These are phyloP conservation scores for Microcebus jonahi DNA, from an alignment of 2,113 vertebrate genomes.

Conservation along the genomic window DNA sequence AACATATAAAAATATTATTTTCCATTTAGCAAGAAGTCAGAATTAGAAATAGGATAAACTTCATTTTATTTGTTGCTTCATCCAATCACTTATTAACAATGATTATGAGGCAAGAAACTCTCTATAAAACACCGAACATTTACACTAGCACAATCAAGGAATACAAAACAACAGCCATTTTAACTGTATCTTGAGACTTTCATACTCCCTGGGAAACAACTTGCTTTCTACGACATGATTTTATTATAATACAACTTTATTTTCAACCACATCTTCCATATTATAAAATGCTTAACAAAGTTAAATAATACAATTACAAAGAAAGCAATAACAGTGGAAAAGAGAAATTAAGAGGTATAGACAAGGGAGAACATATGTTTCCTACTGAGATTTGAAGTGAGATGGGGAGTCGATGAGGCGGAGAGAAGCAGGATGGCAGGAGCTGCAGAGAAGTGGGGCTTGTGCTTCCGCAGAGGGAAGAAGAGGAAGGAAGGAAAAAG, in stretches of 20 bases:
- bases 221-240: slow-evolving; percentile 52
- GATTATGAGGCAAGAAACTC: slow-evolving; percentile 3
- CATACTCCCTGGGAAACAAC: slow-evolving; percentile 60
- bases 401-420: slow-evolving; percentile 60
- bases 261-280: slow-evolving; percentile 65
- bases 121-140: slow-evolving; percentile 9
- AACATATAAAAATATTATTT: slow-evolving; percentile 19
- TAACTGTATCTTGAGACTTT: slow-evolving; percentile 49
- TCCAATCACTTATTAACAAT: background rate
- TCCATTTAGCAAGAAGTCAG: background rate
- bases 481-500: background rate
- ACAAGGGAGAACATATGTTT: slow-evolving; percentile 77
- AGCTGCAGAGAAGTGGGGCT: background rate
- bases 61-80: slow-evolving; percentile 40
- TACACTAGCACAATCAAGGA: background rate
- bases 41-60: background rate
- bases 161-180: slow-evolving; percentile 41
- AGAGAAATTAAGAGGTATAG: slow-evolving; percentile 73
- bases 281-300: slow-evolving; percentile 68
- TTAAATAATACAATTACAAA: slow-evolving; percentile 76
- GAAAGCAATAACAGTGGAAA: slow-evolving; percentile 66
- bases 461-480: background rate
- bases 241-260: slow-evolving; percentile 70
- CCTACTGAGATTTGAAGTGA: slow-evolving; percentile 73
- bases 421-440: slow-evolving; percentile 72